Evolutionary conservation across 2,888 invertebrate genomes (phyloP), one percentile per base, ranked within the genome.

Genomic region (Heliconius ismenius): DNA sequence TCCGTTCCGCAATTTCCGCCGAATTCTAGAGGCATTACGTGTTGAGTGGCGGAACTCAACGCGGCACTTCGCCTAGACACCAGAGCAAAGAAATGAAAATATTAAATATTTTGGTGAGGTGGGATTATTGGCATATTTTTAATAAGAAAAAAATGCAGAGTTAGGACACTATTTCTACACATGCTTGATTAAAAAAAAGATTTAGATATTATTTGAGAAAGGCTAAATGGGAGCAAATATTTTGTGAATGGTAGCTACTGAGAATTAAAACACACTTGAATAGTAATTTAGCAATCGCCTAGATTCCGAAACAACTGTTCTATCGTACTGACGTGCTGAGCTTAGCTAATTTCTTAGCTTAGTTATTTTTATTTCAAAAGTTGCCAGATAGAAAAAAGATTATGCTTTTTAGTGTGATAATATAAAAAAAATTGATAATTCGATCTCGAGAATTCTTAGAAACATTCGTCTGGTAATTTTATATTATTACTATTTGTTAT

Each of bases 221-320:
- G 62, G 69, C 43, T 63, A 70, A 70, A 75, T 68, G 18, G 24
- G 75, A 69, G 62, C 62, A 75, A 75, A 75, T 75, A 68, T 60
- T 72, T 65, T 58, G 70, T 39, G 58, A 76, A 65, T 43, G 54
- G 13, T 65, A n/a, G 9, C 32, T 32, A 32, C 64, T 36, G 58
- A 39, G 65, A 65, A 76, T 72, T 65, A 72, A 76, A 72, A 58
- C 62, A 32, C 32, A 70, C 70, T 76, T 76, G 54, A 72, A 72
- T 72, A 72, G 43, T 64, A 72, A 76, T 76, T 72, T 49, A 76
- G 54, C 49, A 65, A 72, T 76, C 63, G 54, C 69, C 69, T 63
- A 69, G 62, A 75, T 75, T 68, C 75, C 62, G 32, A 49, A 58
- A 24, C 21, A 58, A 60, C 58, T 64, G 54, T 26, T n/a, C 39